Evolutionary conservation across 2,113 vertebrate genomes (phyloP).

Genomic region (Nothocercus julius): DNA sequence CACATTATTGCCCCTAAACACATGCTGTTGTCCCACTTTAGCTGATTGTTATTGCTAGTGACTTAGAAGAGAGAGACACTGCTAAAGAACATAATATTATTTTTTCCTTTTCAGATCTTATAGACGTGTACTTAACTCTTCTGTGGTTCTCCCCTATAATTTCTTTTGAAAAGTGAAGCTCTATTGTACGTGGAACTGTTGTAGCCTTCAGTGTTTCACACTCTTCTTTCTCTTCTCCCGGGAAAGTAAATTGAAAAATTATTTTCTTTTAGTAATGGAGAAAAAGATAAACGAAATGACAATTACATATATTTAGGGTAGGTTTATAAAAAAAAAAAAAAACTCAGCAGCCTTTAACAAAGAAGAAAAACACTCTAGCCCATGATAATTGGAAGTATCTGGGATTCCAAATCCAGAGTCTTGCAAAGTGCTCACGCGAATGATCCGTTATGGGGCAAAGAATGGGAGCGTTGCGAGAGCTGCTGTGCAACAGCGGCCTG

Average conservation of each 20-base stretch:
- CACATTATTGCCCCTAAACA: not conserved
- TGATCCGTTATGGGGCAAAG: conserved; percentile 14
- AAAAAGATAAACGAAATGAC: not conserved
- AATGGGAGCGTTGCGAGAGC: not conserved
- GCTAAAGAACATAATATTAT: not conserved
- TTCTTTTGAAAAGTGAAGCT: not conserved
- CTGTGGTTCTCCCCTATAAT: not conserved
- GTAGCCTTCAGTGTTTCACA: not conserved
- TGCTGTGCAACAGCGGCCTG: conserved; percentile 44
- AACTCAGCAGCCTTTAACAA: not conserved
- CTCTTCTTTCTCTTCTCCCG: not conserved
- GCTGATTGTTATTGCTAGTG: not conserved
- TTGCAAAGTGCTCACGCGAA: not conserved
- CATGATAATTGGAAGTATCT: not conserved
- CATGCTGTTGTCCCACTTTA: not conserved
- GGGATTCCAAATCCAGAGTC: not conserved
- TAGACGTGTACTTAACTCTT: not conserved
- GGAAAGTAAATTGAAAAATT: not conserved
- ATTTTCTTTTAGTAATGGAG: not conserved
- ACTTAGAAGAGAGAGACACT: not conserved
- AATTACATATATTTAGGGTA: not conserved
- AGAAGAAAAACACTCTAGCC: not conserved
- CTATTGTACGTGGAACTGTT: not conserved
- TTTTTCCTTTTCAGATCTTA: not conserved
- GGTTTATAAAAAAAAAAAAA: not conserved